These are phyloP conservation scores for Vulpes vulpes DNA, from an alignment of 2,113 vertebrate species.

Conservation along the genomic window DNA sequence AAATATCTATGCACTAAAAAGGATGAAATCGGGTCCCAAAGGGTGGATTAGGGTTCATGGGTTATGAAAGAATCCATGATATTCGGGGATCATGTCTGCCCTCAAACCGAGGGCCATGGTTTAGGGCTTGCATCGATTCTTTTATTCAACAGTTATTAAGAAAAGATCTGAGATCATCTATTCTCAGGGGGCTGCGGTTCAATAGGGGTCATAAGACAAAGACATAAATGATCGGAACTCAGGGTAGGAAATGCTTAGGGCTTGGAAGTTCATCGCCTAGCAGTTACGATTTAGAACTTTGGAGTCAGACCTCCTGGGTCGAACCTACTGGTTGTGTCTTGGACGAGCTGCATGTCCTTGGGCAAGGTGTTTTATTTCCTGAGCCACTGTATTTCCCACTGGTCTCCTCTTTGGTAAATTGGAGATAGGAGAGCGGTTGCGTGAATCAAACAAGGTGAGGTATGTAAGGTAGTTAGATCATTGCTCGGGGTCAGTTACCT, in stretches of 20 bases:
- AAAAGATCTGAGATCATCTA: background rate
- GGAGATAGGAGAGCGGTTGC: background rate
- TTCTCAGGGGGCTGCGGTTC: background rate
- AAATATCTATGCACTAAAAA: background rate
- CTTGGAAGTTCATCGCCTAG: background rate
- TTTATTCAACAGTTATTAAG: slow-evolving; percentile 29
- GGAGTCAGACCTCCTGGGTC: background rate
- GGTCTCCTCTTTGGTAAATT: background rate
- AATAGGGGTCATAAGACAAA: background rate
- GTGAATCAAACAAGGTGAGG: background rate
- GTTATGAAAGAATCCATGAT: background rate
- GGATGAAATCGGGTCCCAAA: background rate
- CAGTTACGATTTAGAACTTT: background rate
- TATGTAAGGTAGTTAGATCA: background rate
- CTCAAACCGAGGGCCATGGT: background rate
- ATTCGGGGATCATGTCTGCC: background rate
- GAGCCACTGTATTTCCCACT: background rate
- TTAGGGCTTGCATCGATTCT: background rate
- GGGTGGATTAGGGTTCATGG: background rate
- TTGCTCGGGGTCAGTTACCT: background rate
- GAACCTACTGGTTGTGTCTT: background rate
- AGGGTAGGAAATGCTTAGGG: background rate
- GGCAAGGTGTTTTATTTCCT: background rate
- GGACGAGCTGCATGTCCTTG: background rate
- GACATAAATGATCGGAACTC: background rate